Conservation (phyloP, 2,888 invertebrate genomes). For the Philonicus albiceps region DNA sequence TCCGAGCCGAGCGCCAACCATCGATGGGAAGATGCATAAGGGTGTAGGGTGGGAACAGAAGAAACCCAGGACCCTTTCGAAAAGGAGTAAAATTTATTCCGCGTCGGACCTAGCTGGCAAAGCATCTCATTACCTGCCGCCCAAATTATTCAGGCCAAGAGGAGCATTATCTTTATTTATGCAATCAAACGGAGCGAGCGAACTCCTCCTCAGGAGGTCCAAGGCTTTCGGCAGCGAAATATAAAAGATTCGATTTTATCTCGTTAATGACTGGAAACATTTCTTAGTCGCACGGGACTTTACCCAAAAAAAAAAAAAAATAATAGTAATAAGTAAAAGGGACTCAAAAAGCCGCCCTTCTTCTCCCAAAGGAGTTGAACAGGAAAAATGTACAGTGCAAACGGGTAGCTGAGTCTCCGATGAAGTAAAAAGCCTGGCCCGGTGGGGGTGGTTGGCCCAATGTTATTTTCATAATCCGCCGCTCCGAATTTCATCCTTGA, state of each 20-base stretch:
- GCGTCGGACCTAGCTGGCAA: neutral
- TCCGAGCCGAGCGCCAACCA: neutral
- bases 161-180: constrained; percentile 22
- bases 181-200: constrained; percentile 15
- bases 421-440: neutral
- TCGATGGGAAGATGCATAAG: neutral
- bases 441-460: neutral
- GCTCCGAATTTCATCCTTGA: neutral
- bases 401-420: neutral
- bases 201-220: neutral
- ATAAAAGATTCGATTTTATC: constrained; percentile 34
- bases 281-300: constrained; percentile 3
- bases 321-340: neutral
- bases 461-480: constrained; percentile 1
- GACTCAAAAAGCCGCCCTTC: neutral
- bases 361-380: neutral
- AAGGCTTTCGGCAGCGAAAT: neutral
- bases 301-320: neutral
- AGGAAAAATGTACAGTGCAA: neutral
- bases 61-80: neutral
- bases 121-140: constrained; percentile 16
- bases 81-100: constrained; percentile 5
- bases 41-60: neutral
- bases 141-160: neutral
- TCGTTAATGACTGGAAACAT: constrained; percentile 36